Base-by-base conservation (phyloP, 1,140 invertebrate species). In the Drosophila santomea region DNA sequence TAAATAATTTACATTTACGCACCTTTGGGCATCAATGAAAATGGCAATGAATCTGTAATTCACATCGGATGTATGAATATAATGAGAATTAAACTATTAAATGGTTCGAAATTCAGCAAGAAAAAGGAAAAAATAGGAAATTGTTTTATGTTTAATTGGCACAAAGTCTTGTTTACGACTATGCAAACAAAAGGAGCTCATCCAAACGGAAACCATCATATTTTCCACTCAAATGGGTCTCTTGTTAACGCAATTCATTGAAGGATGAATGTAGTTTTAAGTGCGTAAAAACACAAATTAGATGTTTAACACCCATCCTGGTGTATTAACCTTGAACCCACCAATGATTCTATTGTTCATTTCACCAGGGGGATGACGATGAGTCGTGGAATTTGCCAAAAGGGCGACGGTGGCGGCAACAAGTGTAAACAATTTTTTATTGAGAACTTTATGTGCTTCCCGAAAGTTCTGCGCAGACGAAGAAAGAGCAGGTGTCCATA, bases 381-480 rank as follows among this genome's bases (percentile, higher is more conserved):
- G 36, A 3, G 0, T 3, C 2, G 2, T 43, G 60, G 60, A 62
- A 62, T 58, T 58, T 23, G 32, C 20, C 43, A 28, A 17, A 44
- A 32, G 39, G n/a, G n/a, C 14, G 25, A 25, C 14, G 3, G 36
- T 14, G 12, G 36, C 38, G 2, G 28, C 12, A 1, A 44, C 64
- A 57, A 58, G 61, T 67, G 79, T 61, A 83, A 82, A 82, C 62
- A 82, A 69, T 61, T 54, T 61, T 36, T 35, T 54, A 25, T 44
- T 38, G 1, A 20, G 1, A 3, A 4, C 7, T 43, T 45, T 3
- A 10, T 20, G 38, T 41, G 47, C 63, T 67, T 83, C 69, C 67
- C 73, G 60, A 82, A 82, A 58, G 47, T 68, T 82, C 75, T 66
- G 77, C 79, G 79, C 74, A 47, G 11, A 73, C 73, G 66, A 81